A percentile compares a stretch with the other conserved stretches of the same genome.
These are phyloP conservation scores for Remorina albescens DNA, from an alignment of 2,797 vertebrate genomes.

Conservation along the genomic window DNA sequence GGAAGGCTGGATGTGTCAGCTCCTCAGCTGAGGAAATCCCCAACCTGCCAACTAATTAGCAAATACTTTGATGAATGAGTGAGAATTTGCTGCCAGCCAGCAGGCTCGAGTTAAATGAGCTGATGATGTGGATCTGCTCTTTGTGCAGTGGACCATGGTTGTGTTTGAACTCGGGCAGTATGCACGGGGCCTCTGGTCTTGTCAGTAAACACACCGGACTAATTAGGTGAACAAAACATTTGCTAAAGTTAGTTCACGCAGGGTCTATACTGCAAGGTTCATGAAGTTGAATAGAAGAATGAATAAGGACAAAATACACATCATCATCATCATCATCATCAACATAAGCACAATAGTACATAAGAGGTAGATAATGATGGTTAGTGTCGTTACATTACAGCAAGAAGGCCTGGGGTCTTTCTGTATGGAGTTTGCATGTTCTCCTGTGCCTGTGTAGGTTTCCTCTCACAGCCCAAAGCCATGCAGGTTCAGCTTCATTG, in stretches of 20 bases:
- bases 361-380: too few relatives aligned
- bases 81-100: constrained; percentile 45
- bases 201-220: constrained; percentile 51
- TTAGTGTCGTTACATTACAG: too few relatives aligned
- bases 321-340: not conserved
- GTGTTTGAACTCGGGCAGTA: constrained; percentile 43
- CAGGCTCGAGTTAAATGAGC: constrained; percentile 53
- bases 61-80: constrained; percentile 66
- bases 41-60: constrained; percentile 61
- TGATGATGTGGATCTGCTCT: constrained; percentile 57
- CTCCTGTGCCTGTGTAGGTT: too few relatives aligned
- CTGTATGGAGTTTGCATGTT: too few relatives aligned
- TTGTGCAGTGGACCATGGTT: constrained; percentile 33
- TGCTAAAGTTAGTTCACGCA: constrained; percentile 38
- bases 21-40: constrained; percentile 56
- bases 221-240: constrained; percentile 57
- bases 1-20: constrained; percentile 39
- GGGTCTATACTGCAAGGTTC: constrained; percentile 2
- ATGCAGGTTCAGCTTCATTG: too few relatives aligned
- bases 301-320: not conserved
- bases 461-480: too few relatives aligned
- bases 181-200: constrained; percentile 26
- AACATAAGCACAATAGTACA: not conserved
- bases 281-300: constrained; percentile 2
- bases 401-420: too few relatives aligned